These are phyloP conservation scores for Sarcophaga carnaria DNA, from an alignment of 2,888 invertebrate species.

Conservation along the genomic window DNA sequence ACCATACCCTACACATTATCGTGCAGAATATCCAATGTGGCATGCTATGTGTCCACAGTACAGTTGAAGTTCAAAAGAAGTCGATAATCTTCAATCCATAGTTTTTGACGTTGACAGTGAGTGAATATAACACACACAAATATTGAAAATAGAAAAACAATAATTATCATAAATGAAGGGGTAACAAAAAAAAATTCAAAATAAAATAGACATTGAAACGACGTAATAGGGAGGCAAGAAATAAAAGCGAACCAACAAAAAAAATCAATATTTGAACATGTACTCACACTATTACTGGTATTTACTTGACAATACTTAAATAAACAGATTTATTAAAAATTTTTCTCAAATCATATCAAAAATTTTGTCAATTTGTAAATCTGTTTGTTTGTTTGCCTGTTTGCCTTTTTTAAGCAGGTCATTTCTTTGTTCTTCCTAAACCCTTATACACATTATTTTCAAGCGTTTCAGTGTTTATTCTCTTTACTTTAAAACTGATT, in stretches of 20 bases:
- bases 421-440: slow-evolving; percentile 2
- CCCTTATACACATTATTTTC: no score
- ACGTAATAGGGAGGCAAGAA: slow-evolving; percentile 10
- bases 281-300: not conserved
- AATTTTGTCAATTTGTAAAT: not conserved
- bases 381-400: not conserved
- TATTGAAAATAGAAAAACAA: not conserved
- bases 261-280: slow-evolving; percentile 55
- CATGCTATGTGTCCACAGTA: no score
- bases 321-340: not conserved
- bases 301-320: not conserved
- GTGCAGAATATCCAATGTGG: no score
- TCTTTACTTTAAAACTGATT: slow-evolving; percentile 11
- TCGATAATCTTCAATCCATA: no score
- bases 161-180: slow-evolving; percentile 45
- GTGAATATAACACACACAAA: slow-evolving; percentile 3
- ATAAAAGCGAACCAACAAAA: not conserved
- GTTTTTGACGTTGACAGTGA: not conserved
- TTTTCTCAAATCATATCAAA: not conserved
- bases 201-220: slow-evolving; percentile 13
- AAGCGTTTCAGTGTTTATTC: no score
- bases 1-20: no score
- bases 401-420: slow-evolving; percentile 16
- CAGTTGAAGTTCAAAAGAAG: no score
- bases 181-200: not conserved